phyloP scores from a whole-genome alignment of 2,113 vertebrate genomes.

The Bombycilla garrulus region DNA sequence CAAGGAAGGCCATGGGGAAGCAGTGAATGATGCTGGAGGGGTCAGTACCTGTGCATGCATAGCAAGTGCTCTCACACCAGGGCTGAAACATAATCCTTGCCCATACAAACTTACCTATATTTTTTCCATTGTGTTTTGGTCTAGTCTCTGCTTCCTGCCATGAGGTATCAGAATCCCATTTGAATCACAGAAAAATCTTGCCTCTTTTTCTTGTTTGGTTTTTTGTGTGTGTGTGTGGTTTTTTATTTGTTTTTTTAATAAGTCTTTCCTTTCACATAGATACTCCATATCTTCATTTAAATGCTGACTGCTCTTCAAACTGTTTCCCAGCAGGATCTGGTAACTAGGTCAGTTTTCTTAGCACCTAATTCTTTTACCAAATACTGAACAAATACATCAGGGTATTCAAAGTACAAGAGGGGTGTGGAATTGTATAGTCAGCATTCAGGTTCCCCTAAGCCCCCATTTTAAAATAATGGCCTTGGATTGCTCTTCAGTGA shows the following conservation, averaged over 20 bases:
- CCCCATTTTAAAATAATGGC: background rate
- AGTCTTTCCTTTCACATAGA: background rate
- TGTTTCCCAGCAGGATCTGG: background rate
- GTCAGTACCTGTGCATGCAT: accelerated
- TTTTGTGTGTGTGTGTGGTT: background rate
- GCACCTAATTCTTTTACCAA: slow-evolving; percentile 19
- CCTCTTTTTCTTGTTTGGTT: background rate
- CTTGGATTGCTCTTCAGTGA: background rate
- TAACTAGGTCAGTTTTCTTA: slow-evolving; percentile 20
- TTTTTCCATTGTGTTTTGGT: background rate
- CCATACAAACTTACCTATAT: background rate
- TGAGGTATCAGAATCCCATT: background rate
- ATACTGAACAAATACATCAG: background rate
- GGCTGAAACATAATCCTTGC: background rate
- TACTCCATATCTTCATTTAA: background rate
- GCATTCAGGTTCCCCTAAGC: background rate
- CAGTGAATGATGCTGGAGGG: background rate
- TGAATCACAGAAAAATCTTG: background rate
- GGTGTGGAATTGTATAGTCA: slow-evolving; percentile 29
- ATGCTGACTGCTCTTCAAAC: background rate
- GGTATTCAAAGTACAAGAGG: background rate
- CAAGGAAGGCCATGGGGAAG: accelerated
- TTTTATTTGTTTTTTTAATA: background rate
- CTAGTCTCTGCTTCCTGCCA: background rate
- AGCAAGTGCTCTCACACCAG: background rate